phyloP scores from a whole-genome alignment of 2,888 invertebrate species.

The Orthosia gothica region DNA sequence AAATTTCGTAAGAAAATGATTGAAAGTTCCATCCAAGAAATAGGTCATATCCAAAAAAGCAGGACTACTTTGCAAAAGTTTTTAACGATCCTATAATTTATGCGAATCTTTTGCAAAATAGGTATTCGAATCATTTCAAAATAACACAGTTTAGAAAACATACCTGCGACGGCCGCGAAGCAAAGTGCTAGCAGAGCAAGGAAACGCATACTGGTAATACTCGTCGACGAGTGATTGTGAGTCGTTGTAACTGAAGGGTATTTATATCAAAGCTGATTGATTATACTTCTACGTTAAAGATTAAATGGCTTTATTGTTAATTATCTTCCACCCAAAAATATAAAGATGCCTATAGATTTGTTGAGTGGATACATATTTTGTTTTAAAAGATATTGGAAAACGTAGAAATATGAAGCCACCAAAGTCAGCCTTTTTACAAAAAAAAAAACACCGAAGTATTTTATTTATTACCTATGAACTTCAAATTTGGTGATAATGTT shows the following conservation, averaged over 20 bases:
- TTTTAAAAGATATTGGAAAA: too few species aligned
- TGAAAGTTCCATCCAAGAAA: not conserved
- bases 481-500: too few species aligned
- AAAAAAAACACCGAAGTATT: too few species aligned
- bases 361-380: too few species aligned
- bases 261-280: slow-evolving; percentile 20
- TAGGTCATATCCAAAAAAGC: not conserved
- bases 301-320: not conserved
- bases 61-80: too few species aligned
- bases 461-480: too few species aligned
- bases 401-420: too few species aligned
- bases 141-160: not conserved
- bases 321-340: not conserved
- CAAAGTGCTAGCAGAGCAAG: slow-evolving; percentile 36
- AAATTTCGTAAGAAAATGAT: too few species aligned
- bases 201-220: slow-evolving; percentile 22
- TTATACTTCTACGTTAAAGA: not conserved
- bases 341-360: slow-evolving; percentile 24
- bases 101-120: too few species aligned
- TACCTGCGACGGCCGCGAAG: slow-evolving; percentile 41
- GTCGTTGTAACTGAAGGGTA: not conserved
- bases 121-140: too few species aligned
- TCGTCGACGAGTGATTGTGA: slow-evolving; percentile 9
- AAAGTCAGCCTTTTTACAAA: too few species aligned
- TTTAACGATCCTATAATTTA: too few species aligned